phyloP scores from a whole-genome alignment of 2,113 vertebrate genomes.

The Camelus dromedarius region DNA sequence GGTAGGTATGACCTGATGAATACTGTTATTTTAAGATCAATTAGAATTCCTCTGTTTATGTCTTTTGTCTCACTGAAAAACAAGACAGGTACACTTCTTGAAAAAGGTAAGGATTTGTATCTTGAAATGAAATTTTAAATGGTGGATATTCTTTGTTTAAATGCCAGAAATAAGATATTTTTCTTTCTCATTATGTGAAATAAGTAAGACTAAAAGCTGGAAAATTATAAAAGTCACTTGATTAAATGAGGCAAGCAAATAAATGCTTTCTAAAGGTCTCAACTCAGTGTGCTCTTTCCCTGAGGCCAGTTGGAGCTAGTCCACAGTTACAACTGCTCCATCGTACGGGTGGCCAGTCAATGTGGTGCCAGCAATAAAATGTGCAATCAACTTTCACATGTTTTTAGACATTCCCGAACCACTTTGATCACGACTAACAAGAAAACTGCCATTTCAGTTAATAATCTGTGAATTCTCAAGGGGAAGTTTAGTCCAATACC shows the following conservation, averaged over 20 bases:
- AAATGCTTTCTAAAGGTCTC: constrained; percentile 66
- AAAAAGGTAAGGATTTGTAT: not conserved
- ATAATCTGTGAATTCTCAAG: constrained; percentile 59
- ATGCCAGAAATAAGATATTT: constrained; percentile 51
- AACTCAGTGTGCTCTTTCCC: constrained; percentile 40
- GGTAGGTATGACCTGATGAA: not conserved
- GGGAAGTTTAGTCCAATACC: constrained; percentile 20
- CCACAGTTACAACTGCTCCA: constrained; percentile 57
- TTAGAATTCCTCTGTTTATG: not conserved
- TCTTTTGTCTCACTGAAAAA: not conserved
- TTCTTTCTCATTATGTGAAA: constrained; percentile 66
- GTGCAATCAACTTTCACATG: not conserved
- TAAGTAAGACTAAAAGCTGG: constrained; percentile 64
- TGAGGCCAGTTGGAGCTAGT: constrained; percentile 60
- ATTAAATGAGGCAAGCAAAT: constrained; percentile 65
- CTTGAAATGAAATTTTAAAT: constrained; percentile 37
- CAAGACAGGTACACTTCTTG: not conserved
- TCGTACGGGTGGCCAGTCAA: constrained; percentile 60
- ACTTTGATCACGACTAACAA: constrained; percentile 75
- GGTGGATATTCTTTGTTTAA: constrained; percentile 40
- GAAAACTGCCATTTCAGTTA: constrained; percentile 69
- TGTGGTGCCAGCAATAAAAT: constrained; percentile 53
- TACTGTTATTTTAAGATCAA: not conserved
- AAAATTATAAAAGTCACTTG: constrained; percentile 74
- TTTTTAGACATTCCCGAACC: constrained; percentile 54